A percentile compares a stretch with the other conserved stretches of the same genome.
Conservation (phyloP, 1,140 invertebrate species). For the Chymomyza costata region DNA sequence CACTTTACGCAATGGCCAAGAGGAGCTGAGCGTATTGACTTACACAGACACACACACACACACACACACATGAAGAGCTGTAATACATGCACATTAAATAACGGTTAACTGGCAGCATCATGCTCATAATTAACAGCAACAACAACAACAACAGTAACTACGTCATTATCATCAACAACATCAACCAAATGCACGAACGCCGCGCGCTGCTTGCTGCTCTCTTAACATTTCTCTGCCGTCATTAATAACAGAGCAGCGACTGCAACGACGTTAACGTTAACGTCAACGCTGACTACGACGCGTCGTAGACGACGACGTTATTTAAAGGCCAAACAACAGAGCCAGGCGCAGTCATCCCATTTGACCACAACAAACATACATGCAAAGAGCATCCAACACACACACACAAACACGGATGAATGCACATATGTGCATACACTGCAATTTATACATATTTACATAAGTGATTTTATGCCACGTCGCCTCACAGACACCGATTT, state of each 20-base stretch:
- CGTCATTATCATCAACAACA: slow-evolving; percentile 15
- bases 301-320: no score
- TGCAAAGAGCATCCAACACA: slow-evolving; percentile 19
- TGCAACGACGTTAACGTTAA: slow-evolving; percentile 25
- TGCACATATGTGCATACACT: slow-evolving; percentile 19
- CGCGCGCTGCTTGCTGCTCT: slow-evolving; percentile 20
- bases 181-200: slow-evolving; percentile 4
- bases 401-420: background rate
- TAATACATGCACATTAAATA: slow-evolving; percentile 51
- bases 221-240: slow-evolving; percentile 44
- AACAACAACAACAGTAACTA: slow-evolving; percentile 8
- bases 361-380: slow-evolving; percentile 29
- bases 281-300: slow-evolving; percentile 18
- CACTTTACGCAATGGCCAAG: slow-evolving; percentile 29
- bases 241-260: slow-evolving; percentile 60
- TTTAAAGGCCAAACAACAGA: no score
- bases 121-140: slow-evolving; percentile 34
- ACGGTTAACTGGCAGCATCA: slow-evolving; percentile 54
- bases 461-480: slow-evolving; percentile 64
- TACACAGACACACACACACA: no score
- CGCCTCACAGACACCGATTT: no score
- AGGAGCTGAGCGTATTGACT: slow-evolving; percentile 3
- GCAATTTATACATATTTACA: slow-evolving; percentile 49
- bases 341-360: slow-evolving; percentile 18
- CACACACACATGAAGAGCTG: no score